Evolutionary conservation across 2,113 vertebrate genomes (phyloP).

Genomic region (Nannospalax galili): DNA sequence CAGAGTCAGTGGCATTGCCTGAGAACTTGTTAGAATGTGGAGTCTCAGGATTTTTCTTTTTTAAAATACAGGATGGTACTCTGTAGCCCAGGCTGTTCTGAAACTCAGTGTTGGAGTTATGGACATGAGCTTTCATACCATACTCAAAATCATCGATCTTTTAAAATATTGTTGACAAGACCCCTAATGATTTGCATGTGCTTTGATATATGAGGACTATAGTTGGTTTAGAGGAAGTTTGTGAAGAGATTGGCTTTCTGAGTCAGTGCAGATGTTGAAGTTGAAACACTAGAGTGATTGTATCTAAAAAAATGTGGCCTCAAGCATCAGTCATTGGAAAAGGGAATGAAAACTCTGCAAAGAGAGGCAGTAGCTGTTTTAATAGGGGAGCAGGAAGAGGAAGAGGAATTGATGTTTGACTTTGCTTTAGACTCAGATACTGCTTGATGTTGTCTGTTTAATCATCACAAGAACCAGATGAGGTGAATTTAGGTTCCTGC

Average conservation of each 20-base stretch:
- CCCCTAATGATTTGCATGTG: neutral
- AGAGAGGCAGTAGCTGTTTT: neutral
- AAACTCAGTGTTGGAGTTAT: neutral
- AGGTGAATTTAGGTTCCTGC: neutral
- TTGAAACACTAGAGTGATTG: neutral
- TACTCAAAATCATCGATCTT: neutral
- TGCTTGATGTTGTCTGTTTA: neutral
- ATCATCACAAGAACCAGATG: neutral
- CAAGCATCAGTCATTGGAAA: neutral
- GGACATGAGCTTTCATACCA: neutral
- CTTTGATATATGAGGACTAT: neutral
- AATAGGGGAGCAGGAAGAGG: neutral
- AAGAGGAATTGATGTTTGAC: neutral
- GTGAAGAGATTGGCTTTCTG: neutral
- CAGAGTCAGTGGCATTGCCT: neutral
- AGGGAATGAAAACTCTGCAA: neutral
- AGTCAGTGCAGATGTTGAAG: neutral
- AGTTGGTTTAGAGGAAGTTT: constrained; percentile 15
- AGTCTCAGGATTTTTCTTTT: neutral
- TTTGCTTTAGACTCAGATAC: neutral
- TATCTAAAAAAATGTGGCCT: neutral
- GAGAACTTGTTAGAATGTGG: neutral
- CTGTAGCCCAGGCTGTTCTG: neutral
- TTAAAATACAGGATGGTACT: neutral
- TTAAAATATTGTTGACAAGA: neutral